Base-by-base conservation (phyloP, 2,888 invertebrate genomes). In the Rotaria sp. region DNA sequence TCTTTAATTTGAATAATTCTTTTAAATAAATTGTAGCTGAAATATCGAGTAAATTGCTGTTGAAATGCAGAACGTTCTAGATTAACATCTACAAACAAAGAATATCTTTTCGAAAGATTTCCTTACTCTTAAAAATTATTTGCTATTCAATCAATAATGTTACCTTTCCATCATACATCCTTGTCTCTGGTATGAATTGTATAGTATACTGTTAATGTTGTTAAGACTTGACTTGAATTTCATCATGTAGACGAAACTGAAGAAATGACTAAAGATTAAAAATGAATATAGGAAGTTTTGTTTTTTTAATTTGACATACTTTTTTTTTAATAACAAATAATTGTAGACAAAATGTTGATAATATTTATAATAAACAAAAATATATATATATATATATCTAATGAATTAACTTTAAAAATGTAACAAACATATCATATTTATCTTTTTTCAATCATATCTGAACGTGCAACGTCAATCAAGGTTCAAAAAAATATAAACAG, bases 111-210 rank as follows among this genome's bases (percentile, higher is more conserved):
- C 10, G 10, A 48, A 15, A 48, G 15, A 48, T 15, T 48, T 1
- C 10, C 48, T 13, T 1, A 48, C 3, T 48, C 48, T 48, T 48
- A 15, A 4, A 15, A 48, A 48, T 11, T 1, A 13, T 52, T 52
- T 52, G 21, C 24, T 0, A 52, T 52, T 4, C 21, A 52, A 52
- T 52, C 24, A 2, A 21, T 7, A 52, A 3, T 52, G 24, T 2
- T 55, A 95, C 95, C 95, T 94, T 96, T 95, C 97, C 97, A 97
- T 94, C 97, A 92, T 90, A 94, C 93, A 92, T 97, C 97, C 87
- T 94, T 94, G 89, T 96, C 96, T 89, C 97, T 93, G 0, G 97
- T 95, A 89, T 94, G 92, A 87, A 97, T 93, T 0, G 96, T 95
- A 90, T 97, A 97, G 92, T 97, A 97, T 55, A 97, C 97, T 2